Evolutionary conservation across 2,888 invertebrate species (phyloP), one percentile per base, ranked within the genome.

Genomic region (Aspidiotus destructor): DNA sequence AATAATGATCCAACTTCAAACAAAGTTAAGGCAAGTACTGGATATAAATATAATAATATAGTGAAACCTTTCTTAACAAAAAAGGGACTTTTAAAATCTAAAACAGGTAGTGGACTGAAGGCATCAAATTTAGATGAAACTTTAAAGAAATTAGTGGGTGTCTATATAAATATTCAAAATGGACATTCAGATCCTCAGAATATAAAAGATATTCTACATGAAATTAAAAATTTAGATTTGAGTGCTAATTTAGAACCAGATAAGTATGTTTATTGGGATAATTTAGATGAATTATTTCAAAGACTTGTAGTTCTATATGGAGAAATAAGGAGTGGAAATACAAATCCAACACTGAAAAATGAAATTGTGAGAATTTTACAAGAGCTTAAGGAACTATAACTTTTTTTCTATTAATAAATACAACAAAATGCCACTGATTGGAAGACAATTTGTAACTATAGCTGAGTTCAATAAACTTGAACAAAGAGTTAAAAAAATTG

Each of bases 401-500:
- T 11, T 60, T 60, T 41, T 60, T 41, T 41, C 60, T 41, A 60
- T 60, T 41, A 60, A 60, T 60, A 41, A 60, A 48, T 48, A 48
- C 48, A n/a, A 11, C 48, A 28, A 28, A 3, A 48, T 48, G 48
- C n/a, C 48, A 48, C 48, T 48, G n/a, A 48, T n/a, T 48, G 48
- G 48, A 48, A 48, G 48, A 48, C 10, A 48, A 48, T 48, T 48
- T 48, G 48, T 48, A 48, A 48, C 48, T 48, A 48, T n/a, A 48
- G 48, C n/a, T 48, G 48, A 48, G 15, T 60, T 60, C 17, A 60
- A 60, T 16, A 60, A 60, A 60, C 41, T 60, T 60, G 41, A 60
- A 60, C 60, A 41, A n/a, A 55, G 60, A 60, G 60, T 60, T n/a
- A 60, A 40, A 60, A 41, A 60, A 60, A 60, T 60, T 15, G 60